These are phyloP conservation scores for Bradypus variegatus DNA, from an alignment of 2,797 vertebrate genomes.

Conservation along the genomic window DNA sequence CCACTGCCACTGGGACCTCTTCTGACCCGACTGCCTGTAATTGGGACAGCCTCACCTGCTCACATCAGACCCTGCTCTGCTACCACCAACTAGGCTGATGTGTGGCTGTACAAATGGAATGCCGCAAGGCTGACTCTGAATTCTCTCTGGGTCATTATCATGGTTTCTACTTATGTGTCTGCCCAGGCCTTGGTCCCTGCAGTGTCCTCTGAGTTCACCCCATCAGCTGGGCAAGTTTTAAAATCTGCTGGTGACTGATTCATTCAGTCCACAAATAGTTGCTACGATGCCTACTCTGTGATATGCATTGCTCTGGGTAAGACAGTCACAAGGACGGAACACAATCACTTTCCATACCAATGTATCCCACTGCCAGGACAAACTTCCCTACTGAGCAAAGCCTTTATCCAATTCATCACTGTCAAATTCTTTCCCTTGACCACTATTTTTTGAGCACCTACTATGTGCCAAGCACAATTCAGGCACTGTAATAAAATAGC, in stretches of 20 bases:
- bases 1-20: slow-evolving; percentile 22
- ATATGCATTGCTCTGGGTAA: neutral
- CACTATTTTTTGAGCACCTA: neutral
- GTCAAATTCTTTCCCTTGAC: neutral
- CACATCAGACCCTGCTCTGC: neutral
- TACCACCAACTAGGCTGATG: neutral
- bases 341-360: neutral
- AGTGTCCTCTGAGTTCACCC: neutral
- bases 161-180: no score
- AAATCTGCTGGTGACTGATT: neutral
- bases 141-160: neutral
- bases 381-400: neutral
- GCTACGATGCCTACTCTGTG: neutral
- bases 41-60: neutral
- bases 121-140: neutral
- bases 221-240: neutral
- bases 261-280: neutral
- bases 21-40: slow-evolving; percentile 29
- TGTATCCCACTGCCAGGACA: neutral
- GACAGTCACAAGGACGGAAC: neutral
- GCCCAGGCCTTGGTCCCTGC: neutral
- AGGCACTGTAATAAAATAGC: neutral
- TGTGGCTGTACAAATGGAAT: neutral
- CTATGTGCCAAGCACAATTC: neutral
- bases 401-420: neutral